Evolutionary conservation across 2,888 invertebrate genomes (phyloP), one percentile per base, ranked within the genome.

Genomic region (Hyposoter dolosus): DNA sequence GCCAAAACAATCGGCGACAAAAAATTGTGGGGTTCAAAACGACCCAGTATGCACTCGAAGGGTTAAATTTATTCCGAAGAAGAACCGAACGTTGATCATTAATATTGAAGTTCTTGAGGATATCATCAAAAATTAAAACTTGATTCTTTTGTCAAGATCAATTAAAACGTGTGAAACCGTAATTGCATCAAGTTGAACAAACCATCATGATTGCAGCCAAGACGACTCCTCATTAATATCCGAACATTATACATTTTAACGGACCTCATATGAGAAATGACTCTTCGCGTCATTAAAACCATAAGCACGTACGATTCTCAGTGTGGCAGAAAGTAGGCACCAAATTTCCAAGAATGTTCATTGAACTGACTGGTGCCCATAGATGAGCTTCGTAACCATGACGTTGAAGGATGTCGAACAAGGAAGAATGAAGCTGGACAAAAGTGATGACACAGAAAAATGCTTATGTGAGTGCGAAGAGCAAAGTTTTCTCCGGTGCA

Each of bases 311-410:
- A 77, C 76, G 80, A 72, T 86, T 77, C 53, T 45, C 65, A 47
- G 53, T 35, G 83, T 60, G 76, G 56, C 56, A 43, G 50, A 56
- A 60, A 78, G 68, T n/a, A 63, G 50, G 69, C 68, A 66, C 28
- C 66, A 45, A 82, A 83, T 80, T 86, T 86, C 85, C 85, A 86
- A 72, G 85, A 86, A 86, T 86, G 85, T 79, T 86, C 83, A 86
- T 86, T 86, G 85, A 86, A 74, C 85, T 40, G 40, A 4, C 40
- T 66, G 80, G 72, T 72, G 81, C 76, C 68, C 50, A 68, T 75
- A 75, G 60, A 40, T 40, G 40, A 63, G 72, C 56, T 43, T 32
- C 82, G 68, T 60, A 77, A 66, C 83, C 47, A 45, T 66, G 85
- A 83, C 83, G 80, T 77, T 80, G 83, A 86, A 72, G 32, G 71